Conservation (phyloP, 2,888 invertebrate genomes). For the Calephelis perditalis region DNA sequence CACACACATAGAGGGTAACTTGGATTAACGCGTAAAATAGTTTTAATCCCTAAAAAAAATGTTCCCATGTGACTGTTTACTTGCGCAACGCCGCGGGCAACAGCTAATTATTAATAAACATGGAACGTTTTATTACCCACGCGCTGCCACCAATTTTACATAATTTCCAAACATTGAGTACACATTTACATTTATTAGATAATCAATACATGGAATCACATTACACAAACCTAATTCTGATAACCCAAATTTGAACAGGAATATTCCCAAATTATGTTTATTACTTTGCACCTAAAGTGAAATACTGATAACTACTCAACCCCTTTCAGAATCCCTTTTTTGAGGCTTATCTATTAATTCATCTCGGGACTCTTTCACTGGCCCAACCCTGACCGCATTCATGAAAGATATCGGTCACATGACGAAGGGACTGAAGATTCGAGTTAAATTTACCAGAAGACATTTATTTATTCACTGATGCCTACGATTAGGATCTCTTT, state of each 20-base stretch:
- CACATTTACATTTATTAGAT: neutral
- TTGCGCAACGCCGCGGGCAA: no score
- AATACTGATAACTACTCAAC: constrained; percentile 38
- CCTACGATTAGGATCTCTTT: constrained; percentile 56
- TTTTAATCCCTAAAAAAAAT: no score
- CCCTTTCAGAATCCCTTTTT: constrained; percentile 60
- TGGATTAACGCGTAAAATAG: no score
- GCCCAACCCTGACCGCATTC: constrained; percentile 65
- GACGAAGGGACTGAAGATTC: constrained; percentile 63
- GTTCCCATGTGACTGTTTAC: no score
- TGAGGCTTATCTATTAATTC: constrained; percentile 71
- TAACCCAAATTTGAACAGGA: constrained; percentile 7
- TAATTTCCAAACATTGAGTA: neutral
- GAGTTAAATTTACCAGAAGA: constrained; percentile 76
- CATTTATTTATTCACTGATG: constrained; percentile 70
- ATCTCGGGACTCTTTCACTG: constrained; percentile 71
- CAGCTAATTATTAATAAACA: neutral
- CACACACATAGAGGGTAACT: no score
- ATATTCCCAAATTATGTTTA: constrained; percentile 21
- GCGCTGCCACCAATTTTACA: neutral
- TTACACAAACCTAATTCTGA: constrained; percentile 15
- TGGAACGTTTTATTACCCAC: neutral
- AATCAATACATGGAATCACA: constrained; percentile 5
- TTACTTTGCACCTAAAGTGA: constrained; percentile 26
- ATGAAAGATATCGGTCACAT: constrained; percentile 69